Base-by-base conservation (phyloP, 1,140 invertebrate species). In the Stegodyphus dumicola region DNA sequence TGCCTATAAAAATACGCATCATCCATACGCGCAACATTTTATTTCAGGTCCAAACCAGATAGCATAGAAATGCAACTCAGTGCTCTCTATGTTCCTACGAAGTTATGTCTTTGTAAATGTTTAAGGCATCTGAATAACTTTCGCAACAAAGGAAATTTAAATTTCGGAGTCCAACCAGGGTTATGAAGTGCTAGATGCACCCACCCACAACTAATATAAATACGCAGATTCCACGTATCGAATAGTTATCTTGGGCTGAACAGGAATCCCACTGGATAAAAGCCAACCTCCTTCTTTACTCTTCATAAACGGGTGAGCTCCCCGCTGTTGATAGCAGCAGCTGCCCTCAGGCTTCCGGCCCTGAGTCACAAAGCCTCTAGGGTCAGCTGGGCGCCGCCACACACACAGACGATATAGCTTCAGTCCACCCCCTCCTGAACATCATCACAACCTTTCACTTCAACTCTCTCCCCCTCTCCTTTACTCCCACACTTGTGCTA, bases 401-500 rank as follows among this genome's bases (percentile, higher is more conserved):
- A 65, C 48, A 66, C 51, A 51, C 77, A 66, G 33, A 69, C 64
- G 56, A 48, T 69, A 60, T 60, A 51, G 49, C 10, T 52, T 49
- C 51, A 18, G 33, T 64, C 77, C 65, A 67, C 78, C 78, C 78
- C 78, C 70, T 33, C 67, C 10, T 56, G 78, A 81, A 73, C 70
- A 81, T 81, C 78, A 81, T 81, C 78, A 81, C 78, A 81, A 81
- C 78, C 78, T 81, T 79, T 79, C 77, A 54, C 77, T 77, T 77
- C 54, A 77, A 65, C 60, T 60, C 54, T 51, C n/a, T 54, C 73
- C 15, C 60, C 65, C 51, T 60, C 60, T 49, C 52, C n/a, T 49
- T 49, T 71, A 17, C 69, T n/a, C 18, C 49, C 5, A 17, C 66
- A n/a, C 66, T 67, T 17, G 7, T 13, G 60, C 75, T 66, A 66